Percentiles rank a stretch among this genome's conserved stretches.
Conservation (phyloP, 2,113 vertebrate species). For the Cavia porcellus region DNA sequence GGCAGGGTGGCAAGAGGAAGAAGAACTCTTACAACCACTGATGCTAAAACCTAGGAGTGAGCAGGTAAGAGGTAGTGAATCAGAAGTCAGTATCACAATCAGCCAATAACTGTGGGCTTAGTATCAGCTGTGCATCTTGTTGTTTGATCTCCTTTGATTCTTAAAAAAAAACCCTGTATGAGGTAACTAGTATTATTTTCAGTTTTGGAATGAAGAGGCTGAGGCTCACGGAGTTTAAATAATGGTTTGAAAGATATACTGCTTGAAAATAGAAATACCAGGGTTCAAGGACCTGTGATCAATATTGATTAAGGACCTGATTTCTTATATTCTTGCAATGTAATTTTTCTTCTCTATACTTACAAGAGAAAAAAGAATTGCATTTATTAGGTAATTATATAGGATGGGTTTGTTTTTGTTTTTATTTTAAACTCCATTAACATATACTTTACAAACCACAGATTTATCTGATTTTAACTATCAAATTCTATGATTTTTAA, state of each 20-base stretch:
- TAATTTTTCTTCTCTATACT: conserved; percentile 13
- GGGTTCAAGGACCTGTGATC: background rate
- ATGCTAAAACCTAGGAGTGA: background rate
- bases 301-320: background rate
- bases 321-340: background rate
- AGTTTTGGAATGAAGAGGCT: background rate
- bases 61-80: background rate
- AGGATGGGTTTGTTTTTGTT: background rate
- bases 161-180: background rate
- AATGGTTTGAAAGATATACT: background rate
- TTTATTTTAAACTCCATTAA: background rate
- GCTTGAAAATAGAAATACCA: background rate
- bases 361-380: background rate
- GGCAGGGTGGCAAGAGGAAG: background rate
- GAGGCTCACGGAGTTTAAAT: background rate
- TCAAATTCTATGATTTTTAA: background rate
- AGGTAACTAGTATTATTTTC: background rate
- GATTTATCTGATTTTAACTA: background rate
- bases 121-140: background rate
- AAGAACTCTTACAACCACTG: background rate
- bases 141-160: background rate
- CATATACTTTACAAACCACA: background rate
- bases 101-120: background rate
- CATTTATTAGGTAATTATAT: background rate
- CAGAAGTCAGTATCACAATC: background rate